These are phyloP conservation scores for Tachina fera DNA, from an alignment of 2,888 invertebrate genomes.

Conservation along the genomic window DNA sequence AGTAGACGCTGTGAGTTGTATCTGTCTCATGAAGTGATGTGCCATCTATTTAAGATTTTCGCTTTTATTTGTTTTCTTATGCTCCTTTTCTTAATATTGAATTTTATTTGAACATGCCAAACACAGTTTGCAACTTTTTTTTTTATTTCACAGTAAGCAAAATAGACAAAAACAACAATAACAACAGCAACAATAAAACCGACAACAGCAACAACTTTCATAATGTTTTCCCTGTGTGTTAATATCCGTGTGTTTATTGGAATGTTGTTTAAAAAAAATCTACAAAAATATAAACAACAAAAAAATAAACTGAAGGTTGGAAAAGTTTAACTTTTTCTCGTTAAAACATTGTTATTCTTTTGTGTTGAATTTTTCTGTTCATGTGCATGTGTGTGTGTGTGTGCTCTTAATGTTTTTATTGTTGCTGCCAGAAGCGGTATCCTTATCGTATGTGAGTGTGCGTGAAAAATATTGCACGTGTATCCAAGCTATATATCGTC, in stretches of 20 bases:
- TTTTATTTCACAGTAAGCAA: background rate
- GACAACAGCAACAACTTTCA: slow-evolving; percentile 38
- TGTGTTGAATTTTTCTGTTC: slow-evolving; percentile 19
- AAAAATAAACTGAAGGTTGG: slow-evolving; percentile 50
- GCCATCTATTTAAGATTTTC: slow-evolving; percentile 1
- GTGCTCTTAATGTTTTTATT: slow-evolving; percentile 1
- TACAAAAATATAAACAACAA: slow-evolving; percentile 34
- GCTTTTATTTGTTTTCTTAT: background rate
- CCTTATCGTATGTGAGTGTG: slow-evolving; percentile 15
- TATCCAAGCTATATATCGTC: too few species aligned
- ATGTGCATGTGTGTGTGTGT: background rate
- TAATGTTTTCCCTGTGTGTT: slow-evolving; percentile 25
- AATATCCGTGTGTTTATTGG: background rate
- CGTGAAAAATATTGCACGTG: background rate
- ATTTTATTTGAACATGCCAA: slow-evolving; percentile 63
- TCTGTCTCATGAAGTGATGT: slow-evolving; percentile 2
- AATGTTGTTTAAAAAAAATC: slow-evolving; percentile 32
- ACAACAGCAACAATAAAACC: background rate
- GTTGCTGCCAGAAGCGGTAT: background rate
- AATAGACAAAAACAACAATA: slow-evolving; percentile 31
- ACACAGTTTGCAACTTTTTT: slow-evolving; percentile 52
- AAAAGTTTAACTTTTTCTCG: slow-evolving; percentile 63
- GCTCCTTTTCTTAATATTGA: slow-evolving; percentile 33
- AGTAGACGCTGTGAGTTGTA: background rate
- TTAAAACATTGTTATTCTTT: slow-evolving; percentile 45